Evolutionary conservation across 2,113 vertebrate genomes (phyloP).

Genomic region (Oxyura jamaicensis): DNA sequence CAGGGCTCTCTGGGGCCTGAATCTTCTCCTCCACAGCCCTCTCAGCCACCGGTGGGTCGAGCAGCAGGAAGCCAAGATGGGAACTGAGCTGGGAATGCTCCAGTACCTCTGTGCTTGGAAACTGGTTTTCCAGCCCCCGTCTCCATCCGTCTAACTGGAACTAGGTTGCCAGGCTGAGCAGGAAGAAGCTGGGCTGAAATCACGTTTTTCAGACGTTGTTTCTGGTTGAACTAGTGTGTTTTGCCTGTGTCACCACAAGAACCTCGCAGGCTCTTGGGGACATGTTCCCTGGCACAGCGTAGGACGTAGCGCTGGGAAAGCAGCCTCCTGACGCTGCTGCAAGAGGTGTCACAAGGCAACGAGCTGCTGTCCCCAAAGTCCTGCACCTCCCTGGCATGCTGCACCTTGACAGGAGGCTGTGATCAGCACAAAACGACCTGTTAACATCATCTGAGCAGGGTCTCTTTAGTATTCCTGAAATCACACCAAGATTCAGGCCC

Average conservation of each 20-base stretch:
- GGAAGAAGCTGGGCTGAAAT: neutral
- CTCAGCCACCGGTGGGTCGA: neutral
- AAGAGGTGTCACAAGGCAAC: neutral
- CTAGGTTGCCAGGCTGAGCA: neutral
- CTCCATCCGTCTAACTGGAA: neutral
- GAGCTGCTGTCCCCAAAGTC: neutral
- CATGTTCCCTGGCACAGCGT: neutral
- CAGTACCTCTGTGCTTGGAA: neutral
- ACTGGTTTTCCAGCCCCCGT: neutral
- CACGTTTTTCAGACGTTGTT: neutral
- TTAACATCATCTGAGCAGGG: neutral
- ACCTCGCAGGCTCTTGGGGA: neutral
- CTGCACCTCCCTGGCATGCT: neutral
- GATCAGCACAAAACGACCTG: neutral
- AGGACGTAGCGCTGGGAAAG: no score
- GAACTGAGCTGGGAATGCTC: neutral
- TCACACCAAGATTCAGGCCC: neutral
- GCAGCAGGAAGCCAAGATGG: neutral
- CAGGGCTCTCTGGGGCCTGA: neutral
- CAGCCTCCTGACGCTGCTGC: fast-evolving
- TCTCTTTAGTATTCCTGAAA: neutral
- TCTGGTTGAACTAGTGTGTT: neutral
- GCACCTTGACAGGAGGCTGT: neutral
- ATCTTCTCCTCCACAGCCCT: neutral
- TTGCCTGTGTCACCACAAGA: neutral